A percentile compares a stretch with the other conserved stretches of the same genome.
These are phyloP conservation scores for Dicerorhinus sumatrensis DNA, from an alignment of 2,113 vertebrate genomes.

Conservation along the genomic window DNA sequence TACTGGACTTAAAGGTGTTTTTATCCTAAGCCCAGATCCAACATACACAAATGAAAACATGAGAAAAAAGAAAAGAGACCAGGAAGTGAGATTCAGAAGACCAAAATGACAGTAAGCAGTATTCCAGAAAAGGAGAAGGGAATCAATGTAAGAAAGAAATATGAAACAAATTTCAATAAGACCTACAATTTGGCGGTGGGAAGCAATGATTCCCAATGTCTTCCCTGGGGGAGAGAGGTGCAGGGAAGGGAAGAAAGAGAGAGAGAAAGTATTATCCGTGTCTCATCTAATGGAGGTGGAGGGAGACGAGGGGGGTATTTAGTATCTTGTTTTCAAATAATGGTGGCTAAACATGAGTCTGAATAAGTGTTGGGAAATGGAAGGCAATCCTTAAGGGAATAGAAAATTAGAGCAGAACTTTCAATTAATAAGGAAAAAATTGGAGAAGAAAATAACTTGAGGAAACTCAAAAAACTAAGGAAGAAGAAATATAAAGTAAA, in stretches of 20 bases:
- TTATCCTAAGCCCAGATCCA: background rate
- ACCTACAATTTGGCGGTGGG: background rate
- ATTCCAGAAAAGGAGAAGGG: background rate
- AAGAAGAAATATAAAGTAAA: background rate
- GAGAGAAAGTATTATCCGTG: background rate
- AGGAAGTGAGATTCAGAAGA: background rate
- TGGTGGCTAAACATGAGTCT: background rate
- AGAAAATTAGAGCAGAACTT: background rate
- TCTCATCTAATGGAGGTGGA: background rate
- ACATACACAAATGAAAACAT: background rate
- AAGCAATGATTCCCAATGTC: background rate
- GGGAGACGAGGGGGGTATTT: accelerated
- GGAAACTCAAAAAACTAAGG: background rate
- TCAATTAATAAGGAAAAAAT: background rate
- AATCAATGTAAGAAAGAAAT: background rate
- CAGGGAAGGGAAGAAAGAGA: background rate
- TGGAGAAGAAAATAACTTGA: background rate
- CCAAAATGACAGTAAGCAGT: background rate
- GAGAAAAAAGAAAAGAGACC: background rate
- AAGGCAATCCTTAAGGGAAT: background rate
- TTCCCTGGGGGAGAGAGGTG: accelerated
- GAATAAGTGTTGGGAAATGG: background rate
- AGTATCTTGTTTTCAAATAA: background rate
- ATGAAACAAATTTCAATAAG: background rate
- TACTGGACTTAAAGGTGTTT: background rate